Conservation (phyloP, 2,888 invertebrate species). For the Agrochola macilenta region DNA sequence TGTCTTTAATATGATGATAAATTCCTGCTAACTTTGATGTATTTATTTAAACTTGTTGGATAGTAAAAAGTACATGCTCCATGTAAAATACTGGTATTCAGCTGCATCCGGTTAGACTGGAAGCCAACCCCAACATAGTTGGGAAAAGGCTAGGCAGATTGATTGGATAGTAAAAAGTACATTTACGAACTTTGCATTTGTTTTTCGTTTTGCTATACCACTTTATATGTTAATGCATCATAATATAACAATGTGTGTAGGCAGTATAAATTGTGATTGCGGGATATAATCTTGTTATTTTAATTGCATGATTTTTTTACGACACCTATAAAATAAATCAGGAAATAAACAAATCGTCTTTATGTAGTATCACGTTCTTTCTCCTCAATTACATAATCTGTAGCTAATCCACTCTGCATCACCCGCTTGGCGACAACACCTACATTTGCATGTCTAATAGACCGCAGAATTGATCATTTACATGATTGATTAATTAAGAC, state of each 20-base stretch:
- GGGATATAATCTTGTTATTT: slow-evolving; percentile 7
- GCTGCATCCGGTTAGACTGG: no score
- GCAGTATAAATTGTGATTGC: slow-evolving; percentile 1
- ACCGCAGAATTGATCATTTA: slow-evolving; percentile 9
- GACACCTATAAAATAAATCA: neutral
- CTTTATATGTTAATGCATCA: slow-evolving; percentile 8
- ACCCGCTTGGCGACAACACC: neutral
- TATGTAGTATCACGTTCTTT: slow-evolving; percentile 35
- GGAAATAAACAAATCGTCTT: slow-evolving; percentile 17
- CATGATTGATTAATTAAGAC: slow-evolving; percentile 11
- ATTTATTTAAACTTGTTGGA: neutral
- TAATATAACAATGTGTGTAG: neutral
- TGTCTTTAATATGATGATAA: neutral
- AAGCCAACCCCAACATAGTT: no score
- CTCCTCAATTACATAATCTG: slow-evolving; percentile 2
- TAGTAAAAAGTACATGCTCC: neutral
- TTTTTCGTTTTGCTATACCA: neutral
- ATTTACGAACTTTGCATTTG: neutral
- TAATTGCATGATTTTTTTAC: slow-evolving; percentile 24
- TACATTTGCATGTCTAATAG: slow-evolving; percentile 33
- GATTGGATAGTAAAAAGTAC: neutral
- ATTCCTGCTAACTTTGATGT: neutral
- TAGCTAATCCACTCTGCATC: neutral
- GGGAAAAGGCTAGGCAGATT: no score
- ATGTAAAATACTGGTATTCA: no score